Base-by-base conservation (phyloP, 1,140 invertebrate species). In the Eciton burchellii region DNA sequence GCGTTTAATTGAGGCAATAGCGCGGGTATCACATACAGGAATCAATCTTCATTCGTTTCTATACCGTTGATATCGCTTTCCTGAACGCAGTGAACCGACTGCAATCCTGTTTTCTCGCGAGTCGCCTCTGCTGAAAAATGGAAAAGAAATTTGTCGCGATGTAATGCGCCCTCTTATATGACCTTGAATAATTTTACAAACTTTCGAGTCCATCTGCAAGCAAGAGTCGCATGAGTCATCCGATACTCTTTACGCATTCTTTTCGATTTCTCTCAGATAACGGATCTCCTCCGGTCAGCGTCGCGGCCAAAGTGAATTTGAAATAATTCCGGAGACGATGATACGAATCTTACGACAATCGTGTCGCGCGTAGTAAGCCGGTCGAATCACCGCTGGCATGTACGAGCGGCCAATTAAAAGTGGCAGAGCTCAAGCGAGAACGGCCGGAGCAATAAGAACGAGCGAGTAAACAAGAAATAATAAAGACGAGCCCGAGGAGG, bases 401-500 rank as follows among this genome's bases (percentile, higher is more conserved):
- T 84, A 82, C 84, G 79, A 77, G 59, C 79, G 82, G 87, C 90
- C 90, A 91, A 91, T 91, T 90, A 91, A 91, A 92, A 89, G 88
- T 89, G 89, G 87, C 86, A 66, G 85, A 72, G 86, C 81, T 70
- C 41, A 63, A 70, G 56, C 63, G 74, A 52, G 84, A 66, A 81
- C 68, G 85, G 76, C 81, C 84, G 84, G 35, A 87, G 86, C 82
- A 90, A 91, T 89, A 90, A 89, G 86, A 90, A 90, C 89, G 87
- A 87, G 73, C 88, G 87, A 90, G 77, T 85, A 89, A 91, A 87
- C 85, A 89, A 92, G 90, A 92, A 92, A 91, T 90, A 85, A 91
- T 89, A 90, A 90, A 87, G 84, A 68, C 84, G 68, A 76, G 43
- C 85, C 77, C 71, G 77, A 62, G 66, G 82, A 84, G 81, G 84